Evolutionary conservation across 2,888 invertebrate genomes (phyloP), one percentile per base, ranked within the genome.

Genomic region (Lasioglossum pauxillum): DNA sequence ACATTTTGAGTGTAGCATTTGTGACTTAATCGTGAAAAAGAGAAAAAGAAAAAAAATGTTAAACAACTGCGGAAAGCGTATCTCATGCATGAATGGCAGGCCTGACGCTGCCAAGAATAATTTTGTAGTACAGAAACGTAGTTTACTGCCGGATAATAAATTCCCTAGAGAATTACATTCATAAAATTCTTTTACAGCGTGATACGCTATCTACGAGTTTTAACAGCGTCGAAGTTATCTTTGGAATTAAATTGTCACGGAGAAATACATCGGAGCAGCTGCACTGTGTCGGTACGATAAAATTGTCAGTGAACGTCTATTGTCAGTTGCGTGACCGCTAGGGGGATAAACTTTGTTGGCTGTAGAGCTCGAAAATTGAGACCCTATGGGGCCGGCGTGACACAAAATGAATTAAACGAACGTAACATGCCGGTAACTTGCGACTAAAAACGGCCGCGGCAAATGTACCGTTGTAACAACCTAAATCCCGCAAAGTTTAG

Each of bases 341-440:
- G 27, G 53, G 78, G 57, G 41, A 72, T 72, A 72, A 78, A 38
- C 31, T 72, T 44, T 27, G 57, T 57, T n/a, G 78, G 23, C 23
- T 23, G 38, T 72, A 49, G 64, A 38, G 49, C n/a, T 44, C 27
- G 44, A 14, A 49, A 67, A 72, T 72, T 49, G 46, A n/a, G 73
- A 73, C 44, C 73, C 73, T 46, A 31, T 19, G 31, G 73, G 73
- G 27, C 31, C 16, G 23, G 57, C n/a, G 23, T 16, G 14, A 23
- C 57, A 19, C 57, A 16, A 31, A 57, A 78, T 69, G 71, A n/a
- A 71, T 78, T 71, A 38, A n/a, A 49, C 41, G 49, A 23, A 49
- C 27, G 38, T 73, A 4, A 14, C n/a, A 5, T 4, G 14, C 7
- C n/a, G 74, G 74, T 12, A 12, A 67, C 27, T 23, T 67, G 35